Percentiles rank a stretch among this genome's conserved stretches.
Evolutionary conservation across 2,888 invertebrate genomes (phyloP).

Genomic region (Ptilodon capucinus): DNA sequence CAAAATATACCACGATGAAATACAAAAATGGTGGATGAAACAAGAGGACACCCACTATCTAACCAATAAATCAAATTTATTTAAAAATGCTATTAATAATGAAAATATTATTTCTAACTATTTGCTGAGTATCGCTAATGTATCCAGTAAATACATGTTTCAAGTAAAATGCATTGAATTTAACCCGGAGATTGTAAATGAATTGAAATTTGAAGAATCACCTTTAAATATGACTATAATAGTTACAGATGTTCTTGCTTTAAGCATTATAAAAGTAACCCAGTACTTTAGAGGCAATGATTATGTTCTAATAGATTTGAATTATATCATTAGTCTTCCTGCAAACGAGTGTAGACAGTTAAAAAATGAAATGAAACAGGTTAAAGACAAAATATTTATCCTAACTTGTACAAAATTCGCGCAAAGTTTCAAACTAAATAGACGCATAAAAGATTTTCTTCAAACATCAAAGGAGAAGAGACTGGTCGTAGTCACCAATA

Average conservation of each 20-base stretch:
- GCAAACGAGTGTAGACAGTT: slow-evolving; percentile 2
- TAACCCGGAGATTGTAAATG: neutral
- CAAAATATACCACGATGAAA: slow-evolving; percentile 16
- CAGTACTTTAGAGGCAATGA: slow-evolving; percentile 6
- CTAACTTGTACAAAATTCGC: slow-evolving; percentile 5
- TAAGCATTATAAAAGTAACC: slow-evolving; percentile 15
- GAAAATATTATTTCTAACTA: slow-evolving; percentile 8
- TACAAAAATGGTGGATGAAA: slow-evolving; percentile 20
- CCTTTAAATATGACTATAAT: neutral
- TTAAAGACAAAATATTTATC: slow-evolving; percentile 1
- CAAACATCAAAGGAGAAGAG: neutral
- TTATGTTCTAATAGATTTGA: slow-evolving; percentile 8
- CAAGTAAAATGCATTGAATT: neutral
- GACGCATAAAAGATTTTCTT: slow-evolving; percentile 3
- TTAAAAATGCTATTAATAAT: slow-evolving; percentile 12
- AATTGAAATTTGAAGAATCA: neutral
- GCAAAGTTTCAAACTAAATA: neutral
- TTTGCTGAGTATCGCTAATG: slow-evolving; percentile 4
- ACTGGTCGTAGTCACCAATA: slow-evolving; percentile 5
- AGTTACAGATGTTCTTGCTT: slow-evolving; percentile 4
- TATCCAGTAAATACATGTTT: slow-evolving; percentile 1
- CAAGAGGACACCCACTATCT: slow-evolving; percentile 2
- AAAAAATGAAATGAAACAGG: slow-evolving; percentile 2
- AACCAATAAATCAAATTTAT: slow-evolving; percentile 3
- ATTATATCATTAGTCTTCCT: slow-evolving; percentile 9